Conservation (phyloP, 2,888 invertebrate genomes). For the Conus canariensis region DNA sequence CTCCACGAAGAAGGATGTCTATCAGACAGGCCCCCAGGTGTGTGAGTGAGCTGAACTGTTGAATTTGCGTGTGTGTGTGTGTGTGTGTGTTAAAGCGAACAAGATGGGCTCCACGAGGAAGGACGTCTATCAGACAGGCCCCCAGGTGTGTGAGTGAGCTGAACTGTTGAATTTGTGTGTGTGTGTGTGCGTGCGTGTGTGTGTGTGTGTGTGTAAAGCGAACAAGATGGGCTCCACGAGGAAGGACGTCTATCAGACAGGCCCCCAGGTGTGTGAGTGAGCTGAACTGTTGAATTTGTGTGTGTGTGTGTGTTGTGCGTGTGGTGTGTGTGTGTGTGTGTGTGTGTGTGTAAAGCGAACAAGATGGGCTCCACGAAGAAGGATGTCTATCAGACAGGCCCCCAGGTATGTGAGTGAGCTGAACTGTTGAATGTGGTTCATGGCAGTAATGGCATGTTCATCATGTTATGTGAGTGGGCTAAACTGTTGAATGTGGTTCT, state of each 20-base stretch:
- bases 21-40: slow-evolving; percentile 29
- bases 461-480: background rate
- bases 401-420: background rate
- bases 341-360: slow-evolving; percentile 89
- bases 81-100: no score
- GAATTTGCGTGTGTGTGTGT: no score
- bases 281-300: no score
- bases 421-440: no score
- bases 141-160: background rate
- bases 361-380: slow-evolving; percentile 45
- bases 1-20: slow-evolving; percentile 51
- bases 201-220: slow-evolving; percentile 91
- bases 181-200: slow-evolving; percentile 59
- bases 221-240: slow-evolving; percentile 56
- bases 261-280: background rate
- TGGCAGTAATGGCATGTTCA: no score
- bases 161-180: no score
- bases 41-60: background rate
- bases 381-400: slow-evolving; percentile 47
- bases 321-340: slow-evolving; percentile 79
- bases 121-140: slow-evolving; percentile 47
- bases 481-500: no score
- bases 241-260: slow-evolving; percentile 49
- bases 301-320: no score
- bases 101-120: no score